phyloP scores from a whole-genome alignment of 2,888 invertebrate species.

The Sympetrum striolatum region DNA sequence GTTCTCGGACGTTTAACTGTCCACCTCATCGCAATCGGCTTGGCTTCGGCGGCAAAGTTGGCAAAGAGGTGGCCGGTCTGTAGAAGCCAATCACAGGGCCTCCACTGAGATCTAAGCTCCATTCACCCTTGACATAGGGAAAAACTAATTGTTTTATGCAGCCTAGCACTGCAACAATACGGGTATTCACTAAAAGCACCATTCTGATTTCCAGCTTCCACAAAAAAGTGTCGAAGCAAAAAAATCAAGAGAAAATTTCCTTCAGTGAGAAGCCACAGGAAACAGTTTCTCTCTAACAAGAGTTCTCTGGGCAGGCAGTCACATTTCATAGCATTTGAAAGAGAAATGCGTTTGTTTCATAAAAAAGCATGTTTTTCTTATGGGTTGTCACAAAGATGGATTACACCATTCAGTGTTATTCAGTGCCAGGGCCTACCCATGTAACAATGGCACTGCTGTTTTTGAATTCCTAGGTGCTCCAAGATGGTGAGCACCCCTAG shows the following conservation, averaged over 20 bases:
- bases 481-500: too few relatives aligned
- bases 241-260: neutral
- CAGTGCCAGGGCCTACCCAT: too few relatives aligned
- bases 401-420: too few relatives aligned
- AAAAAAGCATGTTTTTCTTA: neutral
- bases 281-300: neutral
- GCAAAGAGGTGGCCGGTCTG: constrained; percentile 35
- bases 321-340: neutral
- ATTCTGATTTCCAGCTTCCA: constrained; percentile 23
- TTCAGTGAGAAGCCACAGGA: neutral
- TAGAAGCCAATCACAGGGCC: constrained; percentile 44
- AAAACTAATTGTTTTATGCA: constrained; percentile 46
- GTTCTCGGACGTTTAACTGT: constrained; percentile 30
- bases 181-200: constrained; percentile 42
- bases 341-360: neutral
- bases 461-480: too few relatives aligned
- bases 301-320: neutral
- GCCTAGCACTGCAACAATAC: constrained; percentile 45
- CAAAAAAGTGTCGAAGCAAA: constrained; percentile 25
- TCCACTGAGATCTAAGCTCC: constrained; percentile 45
- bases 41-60: constrained; percentile 44
- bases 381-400: too few relatives aligned
- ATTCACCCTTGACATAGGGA: constrained; percentile 45
- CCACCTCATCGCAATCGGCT: constrained; percentile 42
- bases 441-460: too few relatives aligned